A percentile compares a stretch with the other conserved stretches of the same genome.
phyloP scores from a whole-genome alignment of 2,888 invertebrate genomes.

The Dicyrtomina minuta region DNA sequence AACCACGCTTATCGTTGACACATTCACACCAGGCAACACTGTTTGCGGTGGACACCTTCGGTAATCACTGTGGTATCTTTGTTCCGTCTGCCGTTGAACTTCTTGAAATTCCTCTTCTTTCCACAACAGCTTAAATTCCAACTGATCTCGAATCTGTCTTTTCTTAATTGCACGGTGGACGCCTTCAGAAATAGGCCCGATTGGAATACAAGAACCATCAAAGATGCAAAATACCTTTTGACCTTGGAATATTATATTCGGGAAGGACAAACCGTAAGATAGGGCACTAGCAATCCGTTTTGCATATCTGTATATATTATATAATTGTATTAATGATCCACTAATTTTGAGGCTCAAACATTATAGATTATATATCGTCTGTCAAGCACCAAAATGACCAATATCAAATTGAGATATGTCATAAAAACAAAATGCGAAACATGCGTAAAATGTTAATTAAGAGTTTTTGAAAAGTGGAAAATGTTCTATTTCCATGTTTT shows the following conservation, averaged over 20 bases:
- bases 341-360: too few species aligned
- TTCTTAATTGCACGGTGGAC: constrained; percentile 75
- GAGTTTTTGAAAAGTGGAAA: too few species aligned
- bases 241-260: constrained; percentile 46
- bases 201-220: constrained; percentile 43
- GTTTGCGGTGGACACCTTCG: constrained; percentile 58
- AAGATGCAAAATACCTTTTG: constrained; percentile 47
- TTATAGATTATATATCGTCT: too few species aligned
- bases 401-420: too few species aligned
- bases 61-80: constrained; percentile 54
- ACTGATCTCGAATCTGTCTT: constrained; percentile 62
- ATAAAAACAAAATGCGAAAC: too few species aligned
- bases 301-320: constrained; percentile 48
- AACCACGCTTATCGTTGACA: constrained; percentile 62
- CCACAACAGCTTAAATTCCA: constrained; percentile 64
- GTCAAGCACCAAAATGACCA: too few species aligned
- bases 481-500: too few species aligned
- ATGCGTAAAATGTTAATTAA: too few species aligned
- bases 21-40: constrained; percentile 63
- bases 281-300: constrained; percentile 40
- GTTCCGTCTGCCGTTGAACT: constrained; percentile 48
- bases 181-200: constrained; percentile 47
- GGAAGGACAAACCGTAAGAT: constrained; percentile 37
- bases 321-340: too few species aligned
- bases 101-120: constrained; percentile 34